phyloP scores from a whole-genome alignment of 2,113 vertebrate genomes.

The Spizaetus ornatus region DNA sequence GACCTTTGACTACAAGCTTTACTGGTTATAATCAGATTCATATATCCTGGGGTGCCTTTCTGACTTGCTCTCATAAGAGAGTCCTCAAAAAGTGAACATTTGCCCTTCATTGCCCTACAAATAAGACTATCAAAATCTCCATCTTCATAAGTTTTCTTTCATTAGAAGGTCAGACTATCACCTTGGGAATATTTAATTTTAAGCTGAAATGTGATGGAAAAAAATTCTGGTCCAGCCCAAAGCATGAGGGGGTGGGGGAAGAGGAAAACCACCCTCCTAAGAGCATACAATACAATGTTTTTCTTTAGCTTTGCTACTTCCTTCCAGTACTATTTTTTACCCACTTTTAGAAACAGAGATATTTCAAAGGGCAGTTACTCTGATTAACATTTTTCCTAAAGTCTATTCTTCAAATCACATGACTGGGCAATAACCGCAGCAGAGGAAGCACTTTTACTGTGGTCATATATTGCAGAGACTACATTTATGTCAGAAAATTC shows the following conservation, averaged over 20 bases:
- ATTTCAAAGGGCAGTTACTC: not conserved
- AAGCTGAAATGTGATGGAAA: not conserved
- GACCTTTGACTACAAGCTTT: not conserved
- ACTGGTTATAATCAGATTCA: not conserved
- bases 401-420: not conserved
- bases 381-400: not conserved
- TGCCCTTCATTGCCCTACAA: not conserved
- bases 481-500: not conserved
- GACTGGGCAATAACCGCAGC: not conserved
- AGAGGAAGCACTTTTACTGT: not conserved
- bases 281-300: not conserved
- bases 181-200: not conserved
- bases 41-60: accelerated
- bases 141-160: not conserved
- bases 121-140: not conserved
- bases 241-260: accelerated
- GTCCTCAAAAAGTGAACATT: not conserved
- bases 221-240: not conserved
- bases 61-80: not conserved
- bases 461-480: not conserved
- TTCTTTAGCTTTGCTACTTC: not conserved
- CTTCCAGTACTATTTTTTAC: not conserved
- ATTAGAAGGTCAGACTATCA: not conserved
- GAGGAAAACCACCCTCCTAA: not conserved
- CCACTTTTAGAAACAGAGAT: not conserved